Evolutionary conservation across 2,797 vertebrate genomes (phyloP), one percentile per base, ranked within the genome.

Genomic region (Echiichthys vipera): DNA sequence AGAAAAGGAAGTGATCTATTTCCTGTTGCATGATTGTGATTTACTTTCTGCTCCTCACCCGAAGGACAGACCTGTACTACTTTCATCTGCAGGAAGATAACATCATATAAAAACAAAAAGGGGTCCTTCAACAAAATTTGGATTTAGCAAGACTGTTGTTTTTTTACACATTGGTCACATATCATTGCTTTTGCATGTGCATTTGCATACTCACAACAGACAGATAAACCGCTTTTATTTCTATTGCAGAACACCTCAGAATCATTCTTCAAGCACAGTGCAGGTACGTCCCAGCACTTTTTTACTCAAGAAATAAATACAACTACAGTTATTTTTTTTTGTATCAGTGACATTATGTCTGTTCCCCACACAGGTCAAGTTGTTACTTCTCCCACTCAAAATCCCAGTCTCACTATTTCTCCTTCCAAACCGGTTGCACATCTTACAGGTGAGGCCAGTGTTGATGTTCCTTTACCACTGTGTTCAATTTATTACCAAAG

Each of bases 341-440:
- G n/a, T 20, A 42, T 32, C 11, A 25, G 1, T 49, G 15, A 64
- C 39, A 34, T 32, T 20, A 50, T 76, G 9, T 78, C 36, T 84
- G 11, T 0, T 75, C 24, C 17, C 59, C 62, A 30, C 22, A 65
- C 84, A 92, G 91, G 1, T 29, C 1, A 42, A 36, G 17, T 10
- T 6, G 10, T 2, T 5, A 1, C 18, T 5, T 0, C 15, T 13
- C 2, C 42, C 2, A 24, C 32, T 14, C 4, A 34, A 24, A 25
- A 0, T 25, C 18, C 42, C 24, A 18, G 3, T 9, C 5, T 3
- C 3, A 7, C 18, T 0, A 0, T 78, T 29, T 47, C 3, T 57
- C 93, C 91, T 5, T 87, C 89, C 59, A 95, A 92, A 88, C 94
- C 94, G 5, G 68, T 90, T 25, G 94, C 93, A 34, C 93, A 94